Evolutionary conservation across 1,140 invertebrate species (phyloP), one percentile per base, ranked within the genome.

Genomic region (Heliconius melpomene): DNA sequence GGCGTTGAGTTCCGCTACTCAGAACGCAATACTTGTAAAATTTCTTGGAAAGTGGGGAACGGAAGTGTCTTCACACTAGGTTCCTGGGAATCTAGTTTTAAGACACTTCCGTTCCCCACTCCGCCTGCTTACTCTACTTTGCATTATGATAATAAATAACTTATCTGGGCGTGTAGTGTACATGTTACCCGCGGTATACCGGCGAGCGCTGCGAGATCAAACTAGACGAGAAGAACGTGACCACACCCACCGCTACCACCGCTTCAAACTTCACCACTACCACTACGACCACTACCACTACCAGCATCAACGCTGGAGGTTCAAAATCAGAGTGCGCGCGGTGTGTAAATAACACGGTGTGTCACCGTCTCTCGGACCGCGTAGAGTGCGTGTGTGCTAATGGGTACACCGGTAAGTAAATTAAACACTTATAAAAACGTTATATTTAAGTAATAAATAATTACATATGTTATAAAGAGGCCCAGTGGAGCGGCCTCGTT

Each of bases 171-270:
- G 36, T 32, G 20, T 85, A 90, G 87, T 97, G 96, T 87, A 94
- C 93, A 75, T 97, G 97, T 86, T 95, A 94, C 26, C 89, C 95
- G 7, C 95, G 96, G 23, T 97, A 96, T 95, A 95, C 95, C 1
- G 97, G 97, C 7, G 93, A 95, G 54, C 91, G 96, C 5, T 97
- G 97, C 90, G 96, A 97, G 89, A 95, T 88, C 23, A 66, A 66
- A 66, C 9, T 66, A 3, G 60, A 66, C 60, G 60, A 66, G 3
- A 20, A 20, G n/a, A 66, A 66, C 26, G 60, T 29, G 26, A 66
- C 26, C 20, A 29, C 13, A 23, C 3, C 60, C 9, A 29, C 3
- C 5, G 1, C 60, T n/a, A 29, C 60, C 60, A 13, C 20, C 57
- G 11, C 57, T 9, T 3, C 23, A 9, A 16, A 23, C 57, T 5